Conservation (phyloP, 2,888 invertebrate genomes). For the Sesamia inferens region DNA sequence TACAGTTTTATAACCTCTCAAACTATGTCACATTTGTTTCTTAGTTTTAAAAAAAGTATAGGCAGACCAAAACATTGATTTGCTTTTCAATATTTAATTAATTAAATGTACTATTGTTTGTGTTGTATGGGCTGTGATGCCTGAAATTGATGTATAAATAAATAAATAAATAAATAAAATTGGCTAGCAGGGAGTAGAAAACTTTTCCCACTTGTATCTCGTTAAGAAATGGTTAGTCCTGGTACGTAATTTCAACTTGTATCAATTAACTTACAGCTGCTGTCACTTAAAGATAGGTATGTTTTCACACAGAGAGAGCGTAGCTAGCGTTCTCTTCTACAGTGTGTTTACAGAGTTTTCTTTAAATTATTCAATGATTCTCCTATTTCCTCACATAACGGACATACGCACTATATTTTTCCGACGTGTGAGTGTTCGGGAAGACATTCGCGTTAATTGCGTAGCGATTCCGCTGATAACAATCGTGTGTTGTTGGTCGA, state of each 20-base stretch:
- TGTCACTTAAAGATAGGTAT: constrained; percentile 36
- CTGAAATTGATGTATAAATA: no score
- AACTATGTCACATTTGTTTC: constrained; percentile 50
- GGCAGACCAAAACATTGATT: background rate
- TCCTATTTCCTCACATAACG: constrained; percentile 61
- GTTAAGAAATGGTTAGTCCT: constrained; percentile 41
- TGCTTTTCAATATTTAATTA: constrained; percentile 3
- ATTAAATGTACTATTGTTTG: background rate
- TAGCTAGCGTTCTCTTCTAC: constrained; percentile 34
- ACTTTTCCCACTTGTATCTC: constrained; percentile 1
- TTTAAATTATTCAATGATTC: constrained; percentile 54
- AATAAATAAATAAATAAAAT: no score
- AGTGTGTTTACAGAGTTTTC: constrained; percentile 43
- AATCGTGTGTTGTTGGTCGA: constrained; percentile 77
- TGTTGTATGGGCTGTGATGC: no score
- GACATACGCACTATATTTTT: constrained; percentile 46
- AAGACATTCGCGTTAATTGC: constrained; percentile 82
- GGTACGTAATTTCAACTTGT: constrained; percentile 42
- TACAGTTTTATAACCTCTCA: constrained; percentile 31
- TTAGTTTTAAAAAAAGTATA: background rate
- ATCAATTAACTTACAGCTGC: constrained; percentile 29
- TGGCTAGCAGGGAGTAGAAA: constrained; percentile 25
- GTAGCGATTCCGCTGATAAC: constrained; percentile 79
- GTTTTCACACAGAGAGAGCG: constrained; percentile 57
- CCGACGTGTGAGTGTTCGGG: constrained; percentile 65